Evolutionary conservation across 2,113 vertebrate genomes (phyloP), one percentile per base, ranked within the genome.

Genomic region (Tyrannus savana): DNA sequence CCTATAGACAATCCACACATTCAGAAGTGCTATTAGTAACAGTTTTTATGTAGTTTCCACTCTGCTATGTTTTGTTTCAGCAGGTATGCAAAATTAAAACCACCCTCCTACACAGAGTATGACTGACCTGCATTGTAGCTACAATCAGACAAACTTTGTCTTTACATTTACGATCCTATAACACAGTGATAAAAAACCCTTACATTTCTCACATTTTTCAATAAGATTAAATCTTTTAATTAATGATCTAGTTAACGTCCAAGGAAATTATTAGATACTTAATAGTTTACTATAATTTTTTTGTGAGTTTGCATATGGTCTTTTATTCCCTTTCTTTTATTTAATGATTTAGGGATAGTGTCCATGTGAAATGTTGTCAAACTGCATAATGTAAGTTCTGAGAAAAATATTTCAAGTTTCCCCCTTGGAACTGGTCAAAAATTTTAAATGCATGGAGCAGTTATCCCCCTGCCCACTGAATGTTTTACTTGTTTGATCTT

Each of bases 401-500:
- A 87, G 23, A 56, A 85, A 79, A 73, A 27, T 42, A 44, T 28
- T 68, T 84, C 17, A 24, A 17, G 3, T 72, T 72, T 87, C 21
- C 28, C 4, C 8, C 15, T 59, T 50, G 28, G 25, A 76, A 87
- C 4, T 28, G 9, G 19, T 59, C 4, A 69, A 77, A 87, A 93
- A 33, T 4, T 8, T 16, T 37, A 63, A 39, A 8, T 60, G 14
- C 16, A 28, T 1, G 0, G 73, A 33, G 6, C 2, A 42, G 13
- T 56, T 77, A 7, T 10, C 15, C 13, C 3, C 3, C 24, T 55
- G 4, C 12, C 23, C 27, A 52, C n/a, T 52, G 33, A 69, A 60
- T 42, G 9, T 60, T 84, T 69, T 64, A 52, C 19, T 77, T 44
- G 10, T 35, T 69, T n/a, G 5, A 56, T 56, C 4, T 64, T 84